Evolutionary conservation across 1,140 invertebrate genomes (phyloP).

Genomic region (Cydia splendana): DNA sequence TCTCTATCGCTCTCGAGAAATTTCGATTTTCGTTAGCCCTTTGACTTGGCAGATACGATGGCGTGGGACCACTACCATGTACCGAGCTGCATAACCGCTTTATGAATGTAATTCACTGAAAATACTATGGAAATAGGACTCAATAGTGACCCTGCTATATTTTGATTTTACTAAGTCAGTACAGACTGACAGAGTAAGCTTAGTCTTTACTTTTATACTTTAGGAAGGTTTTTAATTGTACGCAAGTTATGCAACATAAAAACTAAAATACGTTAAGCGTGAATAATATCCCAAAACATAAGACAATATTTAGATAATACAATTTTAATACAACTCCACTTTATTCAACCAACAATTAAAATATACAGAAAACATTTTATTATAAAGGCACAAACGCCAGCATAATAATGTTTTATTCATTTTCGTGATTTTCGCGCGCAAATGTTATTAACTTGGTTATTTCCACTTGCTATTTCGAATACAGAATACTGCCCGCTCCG

Average conservation of each 20-base stretch:
- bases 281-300: constrained; percentile 29
- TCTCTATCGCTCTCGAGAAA: no score
- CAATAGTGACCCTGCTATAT: no score
- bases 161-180: no score
- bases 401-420: constrained; percentile 2
- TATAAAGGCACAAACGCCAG: neutral
- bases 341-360: constrained; percentile 22
- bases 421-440: neutral
- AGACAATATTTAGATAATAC: constrained; percentile 27
- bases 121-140: no score
- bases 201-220: no score
- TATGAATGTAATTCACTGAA: no score
- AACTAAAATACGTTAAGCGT: constrained; percentile 2
- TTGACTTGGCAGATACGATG: no score
- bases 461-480: neutral
- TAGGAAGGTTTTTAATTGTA: constrained; percentile 6
- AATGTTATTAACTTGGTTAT: neutral
- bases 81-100: no score
- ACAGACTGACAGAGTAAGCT: no score
- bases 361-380: neutral
- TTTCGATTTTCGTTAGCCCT: no score
- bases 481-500: neutral
- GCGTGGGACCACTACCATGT: no score
- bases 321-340: neutral
- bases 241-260: constrained; percentile 30